Base-by-base conservation (phyloP, 35 echinoderm and acorn worm genomes). In the Lytechinus pictus region DNA sequence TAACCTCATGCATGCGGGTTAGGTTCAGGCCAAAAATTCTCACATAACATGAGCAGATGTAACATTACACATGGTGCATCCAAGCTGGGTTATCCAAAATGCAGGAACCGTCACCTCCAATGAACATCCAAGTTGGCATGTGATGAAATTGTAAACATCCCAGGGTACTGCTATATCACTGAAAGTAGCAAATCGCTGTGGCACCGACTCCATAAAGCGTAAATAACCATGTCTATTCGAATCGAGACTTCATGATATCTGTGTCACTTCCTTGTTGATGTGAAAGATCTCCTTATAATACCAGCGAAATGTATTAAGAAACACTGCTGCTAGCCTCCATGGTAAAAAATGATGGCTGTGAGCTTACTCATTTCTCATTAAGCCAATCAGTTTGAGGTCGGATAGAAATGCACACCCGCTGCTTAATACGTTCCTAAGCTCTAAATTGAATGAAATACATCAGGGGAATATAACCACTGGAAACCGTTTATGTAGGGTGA, bases 381-480 rank as follows among this genome's bases (percentile, higher is more conserved):
- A 79, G 66, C 66, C 66, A 79, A 79, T 79, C 66, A 79, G 66
- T 79, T 24, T n/a, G 66, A 44, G 66, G 66, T 79, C n/a, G 66
- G 66, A 79, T 79, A 79, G 66, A 24, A 79, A 79, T 79, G 66
- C 66, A 79, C 66, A 79, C 66, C 66, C 66, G 19, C 66, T 79
- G 66, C 66, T 7, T 79, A 79, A 79, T 79, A 24, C 66, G 19
- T 79, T 4, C 0, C 4, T 7, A 79, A 79, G 66, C 66, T 21
- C 61, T 19, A 79, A 79, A 14, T 79, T 79, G 66, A 79, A 79
- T 79, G 66, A 79, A 72, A 79, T 79, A 24, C 66, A 79, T 79
- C 66, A 79, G 66, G 8, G 66, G 4, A 79, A 19, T 79, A 24
- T 79, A 24, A 79, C 66, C 66, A 79, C n/a, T 24, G 4, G 7